Evolutionary conservation across 2,797 vertebrate genomes (phyloP).

Genomic region (Babyrousa celebensis): DNA sequence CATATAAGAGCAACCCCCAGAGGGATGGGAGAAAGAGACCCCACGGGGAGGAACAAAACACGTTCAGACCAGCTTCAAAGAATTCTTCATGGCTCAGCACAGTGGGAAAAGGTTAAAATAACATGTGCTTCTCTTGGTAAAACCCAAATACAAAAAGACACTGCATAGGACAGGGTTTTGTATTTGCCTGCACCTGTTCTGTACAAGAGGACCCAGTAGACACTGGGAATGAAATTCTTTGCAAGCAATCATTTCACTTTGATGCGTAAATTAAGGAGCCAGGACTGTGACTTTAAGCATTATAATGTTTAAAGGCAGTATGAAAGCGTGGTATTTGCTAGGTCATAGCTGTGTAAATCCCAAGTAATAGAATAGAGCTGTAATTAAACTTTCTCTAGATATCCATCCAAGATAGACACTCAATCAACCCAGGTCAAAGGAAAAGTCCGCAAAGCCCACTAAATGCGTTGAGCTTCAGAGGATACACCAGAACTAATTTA

Average conservation of each 20-base stretch:
- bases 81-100: slow-evolving; percentile 66
- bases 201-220: background rate
- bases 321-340: background rate
- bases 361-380: slow-evolving; percentile 5
- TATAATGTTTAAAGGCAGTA: slow-evolving; percentile 10
- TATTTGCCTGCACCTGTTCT: slow-evolving; percentile 62
- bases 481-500: background rate
- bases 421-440: background rate
- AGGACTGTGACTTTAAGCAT: background rate
- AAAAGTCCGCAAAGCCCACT: background rate
- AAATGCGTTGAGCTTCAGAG: background rate
- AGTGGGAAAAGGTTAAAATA: slow-evolving; percentile 80
- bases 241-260: slow-evolving; percentile 28
- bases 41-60: slow-evolving; percentile 76
- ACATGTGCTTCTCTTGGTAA: slow-evolving; percentile 41
- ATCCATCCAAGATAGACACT: background rate
- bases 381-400: background rate
- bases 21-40: slow-evolving; percentile 62
- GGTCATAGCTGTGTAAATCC: background rate
- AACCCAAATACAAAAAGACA: slow-evolving; percentile 55
- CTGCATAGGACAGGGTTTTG: background rate
- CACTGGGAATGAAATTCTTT: slow-evolving; percentile 26
- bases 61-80: slow-evolving; percentile 79
- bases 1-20: slow-evolving; percentile 7
- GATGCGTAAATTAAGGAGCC: slow-evolving; percentile 54